Evolutionary conservation across 2,797 vertebrate species (phyloP), one percentile per base, ranked within the genome.

Genomic region (Leucoraja ocellata): DNA sequence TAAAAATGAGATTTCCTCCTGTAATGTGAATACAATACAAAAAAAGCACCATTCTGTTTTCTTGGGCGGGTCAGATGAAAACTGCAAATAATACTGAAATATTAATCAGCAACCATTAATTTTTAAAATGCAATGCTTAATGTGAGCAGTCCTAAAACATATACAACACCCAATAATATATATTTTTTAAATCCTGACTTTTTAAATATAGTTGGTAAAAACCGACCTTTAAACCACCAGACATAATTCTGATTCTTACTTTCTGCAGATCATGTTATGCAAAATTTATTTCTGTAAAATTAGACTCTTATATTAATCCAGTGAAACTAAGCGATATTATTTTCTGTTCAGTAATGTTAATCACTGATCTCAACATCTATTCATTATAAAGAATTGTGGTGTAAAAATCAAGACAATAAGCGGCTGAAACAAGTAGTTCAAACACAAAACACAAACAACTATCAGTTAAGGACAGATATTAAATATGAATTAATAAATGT

Each of bases 21-120:
- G 68, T 46, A 73, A 73, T 91, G 21, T 91, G 39, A 46, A 91
- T 46, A 91, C 32, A 36, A 65, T 32, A 8, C 32, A 88, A 18
- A 65, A 18, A 32, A 18, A 68, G 25, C 88, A 73, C 32, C 88
- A 74, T 73, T 74, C 88, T 90, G 39, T 90, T 36, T 68, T 73
- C 11, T 36, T 91, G 36, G 88, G 88, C 25, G 36, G 36, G 88
- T 91, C 88, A 46, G 18, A 74, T 74, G 88, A 46, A 91, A 91
- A 25, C 18, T 73, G 68, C 68, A 71, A 91, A 68, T 39, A 74
- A 28, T 61, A 32, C 88, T 91, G 88, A 91, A 91, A 91, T 73
- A 91, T 88, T 46, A 16, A 91, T 91, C n/a, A 61, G 25, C 58
- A 13, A 86, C 28, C 14, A 63, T 63, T 16, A 88, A 68, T 88